Percentiles rank a stretch among this genome's conserved stretches.
These are phyloP conservation scores for Heliconius ismenius DNA, from an alignment of 2,888 invertebrate genomes.

Conservation along the genomic window DNA sequence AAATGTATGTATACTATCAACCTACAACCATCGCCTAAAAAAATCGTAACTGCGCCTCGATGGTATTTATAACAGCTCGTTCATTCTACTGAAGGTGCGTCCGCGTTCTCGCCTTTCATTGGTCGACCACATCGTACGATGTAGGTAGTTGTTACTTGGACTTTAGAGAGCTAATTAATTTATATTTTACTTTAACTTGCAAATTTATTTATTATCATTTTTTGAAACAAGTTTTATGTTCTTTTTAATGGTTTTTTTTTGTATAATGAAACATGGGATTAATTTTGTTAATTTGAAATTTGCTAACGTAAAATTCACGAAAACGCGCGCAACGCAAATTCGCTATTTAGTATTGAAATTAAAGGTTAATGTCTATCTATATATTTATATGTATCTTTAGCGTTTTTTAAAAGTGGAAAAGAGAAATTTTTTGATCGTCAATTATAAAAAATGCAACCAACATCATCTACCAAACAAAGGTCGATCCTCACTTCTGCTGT, in stretches of 20 bases:
- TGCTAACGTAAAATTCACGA: too few relatives aligned
- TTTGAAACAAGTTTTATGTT: background rate
- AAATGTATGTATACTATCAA: background rate
- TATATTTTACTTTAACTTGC: constrained; percentile 1
- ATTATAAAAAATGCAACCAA: too few relatives aligned
- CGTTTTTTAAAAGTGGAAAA: too few relatives aligned
- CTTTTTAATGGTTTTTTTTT: background rate
- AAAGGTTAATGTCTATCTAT: too few relatives aligned
- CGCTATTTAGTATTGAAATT: too few relatives aligned
- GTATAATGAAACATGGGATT: background rate
- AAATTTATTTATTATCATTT: background rate
- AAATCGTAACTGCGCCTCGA: constrained; percentile 21
- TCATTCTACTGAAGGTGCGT: constrained; percentile 38
- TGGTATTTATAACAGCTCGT: background rate
- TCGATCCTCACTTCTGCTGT: too few relatives aligned
- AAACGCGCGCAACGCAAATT: too few relatives aligned
- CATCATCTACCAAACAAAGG: too few relatives aligned
- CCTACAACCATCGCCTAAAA: background rate
- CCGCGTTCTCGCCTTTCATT: constrained; percentile 38
- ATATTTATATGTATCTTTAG: too few relatives aligned
- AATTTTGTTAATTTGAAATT: too few relatives aligned
- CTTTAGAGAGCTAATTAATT: constrained; percentile 34
- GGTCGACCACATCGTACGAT: constrained; percentile 40
- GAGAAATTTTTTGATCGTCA: too few relatives aligned
- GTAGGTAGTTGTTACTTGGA: constrained; percentile 12